Evolutionary conservation across 1,140 invertebrate genomes (phyloP).

Genomic region (Tetraneura akinire): DNA sequence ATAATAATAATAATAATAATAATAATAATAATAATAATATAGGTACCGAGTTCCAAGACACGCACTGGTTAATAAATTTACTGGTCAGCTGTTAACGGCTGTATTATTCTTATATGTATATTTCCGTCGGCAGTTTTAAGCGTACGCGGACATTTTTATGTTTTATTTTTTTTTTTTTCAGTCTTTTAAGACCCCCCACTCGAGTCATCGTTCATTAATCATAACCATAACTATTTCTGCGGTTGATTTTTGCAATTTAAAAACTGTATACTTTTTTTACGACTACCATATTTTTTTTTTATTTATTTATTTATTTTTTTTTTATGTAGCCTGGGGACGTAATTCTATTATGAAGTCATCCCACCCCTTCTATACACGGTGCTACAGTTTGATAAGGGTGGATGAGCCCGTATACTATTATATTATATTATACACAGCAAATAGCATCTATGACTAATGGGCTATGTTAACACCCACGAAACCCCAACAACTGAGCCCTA

Average conservation of each 20-base stretch:
- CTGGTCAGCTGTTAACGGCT: too few species aligned
- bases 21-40: too few species aligned
- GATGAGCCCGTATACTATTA: background rate
- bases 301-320: background rate
- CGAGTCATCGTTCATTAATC: conserved; percentile 20
- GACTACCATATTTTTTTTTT: conserved; percentile 15
- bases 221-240: conserved; percentile 19
- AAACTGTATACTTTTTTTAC: conserved; percentile 39
- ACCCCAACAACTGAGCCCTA: conserved; percentile 43
- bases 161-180: background rate
- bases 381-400: conserved; percentile 27
- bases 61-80: too few species aligned
- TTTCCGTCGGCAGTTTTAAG: too few species aligned
- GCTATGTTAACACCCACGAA: conserved; percentile 50
- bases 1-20: too few species aligned
- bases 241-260: conserved; percentile 49
- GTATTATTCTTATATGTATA: too few species aligned
- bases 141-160: too few species aligned
- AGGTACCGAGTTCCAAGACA: too few species aligned
- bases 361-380: conserved; percentile 8
- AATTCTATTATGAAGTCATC: conserved; percentile 50
- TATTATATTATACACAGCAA: background rate
- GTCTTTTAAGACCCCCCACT: background rate
- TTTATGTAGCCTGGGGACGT: background rate
- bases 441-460: conserved; percentile 41